phyloP scores from a whole-genome alignment of 2,888 invertebrate genomes.

The Hirtodrosophila histrioides region DNA sequence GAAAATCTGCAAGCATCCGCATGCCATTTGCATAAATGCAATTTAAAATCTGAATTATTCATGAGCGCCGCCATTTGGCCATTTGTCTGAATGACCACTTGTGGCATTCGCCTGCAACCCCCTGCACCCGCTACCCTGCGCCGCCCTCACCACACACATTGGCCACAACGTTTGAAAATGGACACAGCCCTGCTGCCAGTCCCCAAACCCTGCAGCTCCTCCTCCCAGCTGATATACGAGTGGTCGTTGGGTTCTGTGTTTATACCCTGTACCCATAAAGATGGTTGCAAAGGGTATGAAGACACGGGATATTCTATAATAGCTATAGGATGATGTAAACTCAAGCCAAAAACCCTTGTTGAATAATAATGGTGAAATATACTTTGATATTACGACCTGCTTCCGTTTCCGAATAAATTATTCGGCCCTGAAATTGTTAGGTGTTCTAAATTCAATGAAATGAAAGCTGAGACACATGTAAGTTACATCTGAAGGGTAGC shows the following conservation, averaged over 20 bases:
- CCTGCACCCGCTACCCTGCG: slow-evolving; percentile 1
- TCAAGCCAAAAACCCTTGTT: too few species aligned
- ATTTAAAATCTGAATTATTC: slow-evolving; percentile 80
- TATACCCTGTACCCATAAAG: slow-evolving; percentile 23
- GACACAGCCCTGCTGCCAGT: slow-evolving; percentile 23
- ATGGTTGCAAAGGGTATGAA: not conserved
- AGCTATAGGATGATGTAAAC: too few species aligned
- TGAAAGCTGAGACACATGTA: too few species aligned
- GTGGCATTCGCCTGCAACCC: slow-evolving; percentile 64
- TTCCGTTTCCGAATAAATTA: too few species aligned
- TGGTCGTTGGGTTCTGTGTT: slow-evolving; percentile 1
- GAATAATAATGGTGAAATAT: too few species aligned
- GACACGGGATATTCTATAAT: too few species aligned
- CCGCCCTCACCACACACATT: slow-evolving; percentile 14
- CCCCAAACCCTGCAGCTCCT: not conserved
- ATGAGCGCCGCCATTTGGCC: slow-evolving; percentile 79
- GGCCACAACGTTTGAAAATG: slow-evolving; percentile 54
- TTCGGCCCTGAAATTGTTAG: too few species aligned
- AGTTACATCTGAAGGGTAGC: too few species aligned
- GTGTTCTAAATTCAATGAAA: too few species aligned
- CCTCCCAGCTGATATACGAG: slow-evolving; percentile 11
- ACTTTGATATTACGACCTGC: too few species aligned
- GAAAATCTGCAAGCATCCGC: slow-evolving; percentile 80
- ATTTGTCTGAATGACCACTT: slow-evolving; percentile 80
- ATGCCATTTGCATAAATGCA: slow-evolving; percentile 78